phyloP scores from a whole-genome alignment of 2,113 vertebrate species.

The Rhodinocichla rosea region DNA sequence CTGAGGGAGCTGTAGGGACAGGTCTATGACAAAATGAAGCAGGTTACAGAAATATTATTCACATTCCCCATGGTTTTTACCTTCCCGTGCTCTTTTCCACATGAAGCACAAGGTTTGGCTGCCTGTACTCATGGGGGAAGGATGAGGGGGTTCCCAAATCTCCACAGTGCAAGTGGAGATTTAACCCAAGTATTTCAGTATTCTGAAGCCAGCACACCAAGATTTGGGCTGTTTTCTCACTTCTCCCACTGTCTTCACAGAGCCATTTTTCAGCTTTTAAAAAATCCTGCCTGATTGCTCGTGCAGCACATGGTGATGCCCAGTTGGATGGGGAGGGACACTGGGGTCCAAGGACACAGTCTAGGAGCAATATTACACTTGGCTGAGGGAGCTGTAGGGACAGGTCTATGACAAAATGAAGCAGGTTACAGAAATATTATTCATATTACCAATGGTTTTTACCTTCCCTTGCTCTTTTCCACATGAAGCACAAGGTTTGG shows the following conservation, averaged over 20 bases:
- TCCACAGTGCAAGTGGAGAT: not conserved
- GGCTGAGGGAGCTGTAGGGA: not conserved
- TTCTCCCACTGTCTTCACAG: too few relatives aligned
- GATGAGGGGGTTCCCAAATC: not conserved
- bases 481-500: rapidly evolving
- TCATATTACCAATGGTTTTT: not conserved
- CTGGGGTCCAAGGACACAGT: not conserved
- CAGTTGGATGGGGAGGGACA: not conserved
- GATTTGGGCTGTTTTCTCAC: too few relatives aligned
- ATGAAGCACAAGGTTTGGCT: not conserved
- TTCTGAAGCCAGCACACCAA: too few relatives aligned
- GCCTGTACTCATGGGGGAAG: not conserved
- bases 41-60: not conserved
- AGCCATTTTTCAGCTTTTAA: too few relatives aligned
- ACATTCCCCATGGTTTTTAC: not conserved
- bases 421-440: not conserved
- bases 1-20: not conserved
- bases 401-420: not conserved
- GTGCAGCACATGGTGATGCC: not conserved
- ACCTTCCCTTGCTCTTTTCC: not conserved
- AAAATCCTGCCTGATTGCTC: not conserved
- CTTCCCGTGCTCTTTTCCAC: not conserved
- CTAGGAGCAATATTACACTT: not conserved
- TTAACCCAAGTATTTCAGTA: too few relatives aligned
- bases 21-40: not conserved